Conservation (phyloP, 1,140 invertebrate species). For the Gonioctena quinquepunctata region DNA sequence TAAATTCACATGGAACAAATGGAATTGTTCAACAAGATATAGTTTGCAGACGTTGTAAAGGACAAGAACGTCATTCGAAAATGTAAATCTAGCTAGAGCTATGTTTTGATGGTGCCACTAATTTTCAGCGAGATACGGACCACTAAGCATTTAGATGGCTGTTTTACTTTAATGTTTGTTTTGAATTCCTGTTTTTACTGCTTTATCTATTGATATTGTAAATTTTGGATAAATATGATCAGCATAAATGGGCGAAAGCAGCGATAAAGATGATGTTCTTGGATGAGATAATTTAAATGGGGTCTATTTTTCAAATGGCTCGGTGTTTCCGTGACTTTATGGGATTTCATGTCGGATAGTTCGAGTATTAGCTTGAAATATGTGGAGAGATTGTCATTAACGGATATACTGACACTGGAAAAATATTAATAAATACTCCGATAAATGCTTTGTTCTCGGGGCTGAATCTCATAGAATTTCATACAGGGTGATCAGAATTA, state of each 20-base stretch:
- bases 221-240: neutral
- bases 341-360: too few species aligned
- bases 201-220: neutral
- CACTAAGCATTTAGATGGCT: conserved; percentile 16
- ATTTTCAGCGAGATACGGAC: conserved; percentile 3
- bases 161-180: conserved; percentile 17
- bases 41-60: neutral
- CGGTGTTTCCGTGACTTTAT: neutral
- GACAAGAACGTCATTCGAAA: conserved; percentile 9
- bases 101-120: conserved; percentile 8
- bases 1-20: neutral
- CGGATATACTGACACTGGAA: too few species aligned
- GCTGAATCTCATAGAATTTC: too few species aligned
- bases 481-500: too few species aligned
- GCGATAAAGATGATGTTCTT: neutral
- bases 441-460: too few species aligned
- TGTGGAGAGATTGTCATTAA: too few species aligned
- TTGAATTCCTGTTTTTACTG: conserved; percentile 9
- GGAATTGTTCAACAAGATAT: conserved; percentile 6
- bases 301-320: neutral
- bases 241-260: neutral
- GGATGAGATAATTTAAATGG: neutral
- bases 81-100: conserved; percentile 9
- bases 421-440: too few species aligned
- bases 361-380: too few species aligned